Base-by-base conservation (phyloP, 2,797 vertebrate species). In the Gymnodraco acuticeps region DNA sequence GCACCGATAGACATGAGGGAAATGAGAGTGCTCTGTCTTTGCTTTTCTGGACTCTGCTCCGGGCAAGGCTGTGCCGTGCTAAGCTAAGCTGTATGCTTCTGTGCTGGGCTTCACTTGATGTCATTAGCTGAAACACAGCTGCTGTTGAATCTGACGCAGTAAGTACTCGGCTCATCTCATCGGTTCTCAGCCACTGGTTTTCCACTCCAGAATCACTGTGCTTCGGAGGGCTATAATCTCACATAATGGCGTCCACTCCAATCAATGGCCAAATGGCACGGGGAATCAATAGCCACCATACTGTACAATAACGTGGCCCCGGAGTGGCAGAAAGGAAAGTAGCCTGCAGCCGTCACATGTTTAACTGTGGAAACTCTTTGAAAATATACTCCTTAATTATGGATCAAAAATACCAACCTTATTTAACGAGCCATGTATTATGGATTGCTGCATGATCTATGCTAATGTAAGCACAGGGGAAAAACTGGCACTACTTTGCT, bases 201-300 rank as follows among this genome's bases (percentile, higher is more conserved):
- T 87, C 78, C 82, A 77, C 83, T 84, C 73, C 77, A 78, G 82
- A 80, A 65, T 85, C 70, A 51, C 63, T 78, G 75, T 78, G 71
- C 83, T 89, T 76, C 10, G n/a, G 74, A 81, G 86, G 78, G 85
- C 88, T 93, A 89, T 91, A 90, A 88, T 91, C 91, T 84, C 86
- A 71, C 89, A 91, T 93, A 92, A 94, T 93, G 89, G 89, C 84
- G 60, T 87, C 90, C 85, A 88, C 79, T 85, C 77, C 69, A 84
- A 92, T 95, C 94, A 89, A 94, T 95, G 90, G 80, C 78, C 82
- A 88, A 91, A 93, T 85, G 85, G 91, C 90, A 85, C 4, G 3
- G 61, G 1, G 43, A 78, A 88, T 95, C 92, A 60, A 95, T 93
- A 81, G 71, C 73, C 33, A 84, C 86, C 75, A 68, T 83, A 88